phyloP scores from a whole-genome alignment of 2,888 invertebrate genomes.

The Deroplatys truncata region DNA sequence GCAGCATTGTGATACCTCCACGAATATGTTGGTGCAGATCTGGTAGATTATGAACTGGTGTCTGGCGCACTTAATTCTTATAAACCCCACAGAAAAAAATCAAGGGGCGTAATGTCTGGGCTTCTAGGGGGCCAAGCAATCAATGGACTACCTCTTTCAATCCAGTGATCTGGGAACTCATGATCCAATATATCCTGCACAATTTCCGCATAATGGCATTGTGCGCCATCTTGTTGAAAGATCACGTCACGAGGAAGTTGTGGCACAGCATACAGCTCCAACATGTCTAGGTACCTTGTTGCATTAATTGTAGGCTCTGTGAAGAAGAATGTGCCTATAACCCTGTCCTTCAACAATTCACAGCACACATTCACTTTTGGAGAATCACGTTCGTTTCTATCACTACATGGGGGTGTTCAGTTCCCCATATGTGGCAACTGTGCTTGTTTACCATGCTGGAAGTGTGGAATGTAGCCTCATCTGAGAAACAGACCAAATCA shows the following conservation, averaged over 20 bases:
- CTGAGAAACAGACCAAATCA: too few species aligned
- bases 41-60: slow-evolving; percentile 1
- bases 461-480: too few species aligned
- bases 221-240: neutral
- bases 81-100: neutral
- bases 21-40: neutral
- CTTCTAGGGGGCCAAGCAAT: neutral
- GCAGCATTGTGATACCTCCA: neutral
- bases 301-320: too few species aligned
- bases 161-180: neutral
- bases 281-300: too few species aligned
- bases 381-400: too few species aligned
- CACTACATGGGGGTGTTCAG: too few species aligned
- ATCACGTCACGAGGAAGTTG: neutral
- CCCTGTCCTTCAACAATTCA: too few species aligned
- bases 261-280: too few species aligned
- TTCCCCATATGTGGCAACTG: too few species aligned
- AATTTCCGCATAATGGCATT: neutral
- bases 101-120: neutral
- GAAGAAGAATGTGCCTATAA: too few species aligned
- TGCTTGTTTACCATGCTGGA: too few species aligned
- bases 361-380: too few species aligned
- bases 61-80: slow-evolving; percentile 5
- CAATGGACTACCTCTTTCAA: neutral
- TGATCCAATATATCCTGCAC: neutral